Base-by-base conservation (phyloP, 2,888 invertebrate species). In the Erebia palarica region DNA sequence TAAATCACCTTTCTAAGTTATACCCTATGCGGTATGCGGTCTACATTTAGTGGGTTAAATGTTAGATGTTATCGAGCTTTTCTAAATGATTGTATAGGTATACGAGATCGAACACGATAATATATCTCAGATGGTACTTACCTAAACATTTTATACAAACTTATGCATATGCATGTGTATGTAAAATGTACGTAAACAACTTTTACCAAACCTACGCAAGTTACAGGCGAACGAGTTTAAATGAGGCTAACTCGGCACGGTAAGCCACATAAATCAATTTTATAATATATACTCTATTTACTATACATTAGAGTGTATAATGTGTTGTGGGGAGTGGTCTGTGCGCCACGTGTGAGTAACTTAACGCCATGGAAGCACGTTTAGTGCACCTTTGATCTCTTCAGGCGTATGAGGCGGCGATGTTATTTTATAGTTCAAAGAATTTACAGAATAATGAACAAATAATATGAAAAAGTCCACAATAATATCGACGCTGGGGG, bases 301-400 rank as follows among this genome's bases (percentile, higher is more conserved):
- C 14, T 53, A 63, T 0, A 42, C 1, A 36, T 18, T 63, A 73
- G 47, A 49, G 66, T 21, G 14, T 58, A 58, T 18, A 18, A 18
- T 65, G 51, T 42, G 44, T 16, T 18, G 16, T 68, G 16, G 8
- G 51, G 16, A 55, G 49, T 57, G 65, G 58, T 64, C 59, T 47
- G 10, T n/a, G 63, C 69, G 21, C 57, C 67, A 67, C 18, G 68
- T 69, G 71, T 64, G 71, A 69, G 75, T 77, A 78, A 77, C 74
- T 75, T 75, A 72, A 77, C 75, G 76, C 75, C 72, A 68, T 77
- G 72, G 69, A 77, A 76, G 77, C 79, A 76, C 77, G 79, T 79
- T 76, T 74, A 70, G 75, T 75, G 73, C 76, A 78, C 75, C 80
- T 82, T 81, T 82, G 81, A 81, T 82, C 81, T 79, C 71, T 71